phyloP scores from a whole-genome alignment of 2,888 invertebrate genomes.

The Cinara cedri region DNA sequence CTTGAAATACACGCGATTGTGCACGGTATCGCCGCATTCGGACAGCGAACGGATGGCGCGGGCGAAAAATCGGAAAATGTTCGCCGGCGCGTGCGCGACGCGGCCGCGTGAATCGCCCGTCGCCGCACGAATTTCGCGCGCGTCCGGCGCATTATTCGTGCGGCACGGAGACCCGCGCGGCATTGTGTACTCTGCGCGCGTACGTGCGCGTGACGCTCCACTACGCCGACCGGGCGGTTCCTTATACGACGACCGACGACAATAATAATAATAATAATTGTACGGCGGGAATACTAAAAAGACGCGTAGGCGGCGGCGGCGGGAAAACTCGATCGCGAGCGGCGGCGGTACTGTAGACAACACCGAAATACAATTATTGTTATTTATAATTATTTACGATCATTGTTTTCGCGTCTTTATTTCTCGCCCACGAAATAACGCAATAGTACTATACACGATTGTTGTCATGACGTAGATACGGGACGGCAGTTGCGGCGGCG shows the following conservation, averaged over 20 bases:
- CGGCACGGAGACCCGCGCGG: too few relatives aligned
- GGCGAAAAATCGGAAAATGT: not conserved
- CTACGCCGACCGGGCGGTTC: too few relatives aligned
- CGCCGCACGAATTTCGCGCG: not conserved
- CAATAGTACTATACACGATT: too few relatives aligned
- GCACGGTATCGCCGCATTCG: too few relatives aligned
- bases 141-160: too few relatives aligned
- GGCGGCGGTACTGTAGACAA: not conserved
- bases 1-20: not conserved
- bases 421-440: too few relatives aligned
- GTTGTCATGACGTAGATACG: too few relatives aligned
- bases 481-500: too few relatives aligned
- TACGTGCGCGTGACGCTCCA: not conserved
- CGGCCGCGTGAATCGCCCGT: not conserved
- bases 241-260: not conserved
- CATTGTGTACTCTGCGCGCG: not conserved
- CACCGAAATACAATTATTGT: slow-evolving; percentile 21
- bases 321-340: slow-evolving; percentile 1
- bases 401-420: slow-evolving; percentile 35
- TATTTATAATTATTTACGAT: not conserved
- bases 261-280: slow-evolving; percentile 4
- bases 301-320: not conserved
- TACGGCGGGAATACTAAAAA: slow-evolving; percentile 13
- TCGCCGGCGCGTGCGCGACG: not conserved
- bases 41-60: too few relatives aligned